Base-by-base conservation (phyloP, 2,797 vertebrate species). In the Smutsia gigantea region DNA sequence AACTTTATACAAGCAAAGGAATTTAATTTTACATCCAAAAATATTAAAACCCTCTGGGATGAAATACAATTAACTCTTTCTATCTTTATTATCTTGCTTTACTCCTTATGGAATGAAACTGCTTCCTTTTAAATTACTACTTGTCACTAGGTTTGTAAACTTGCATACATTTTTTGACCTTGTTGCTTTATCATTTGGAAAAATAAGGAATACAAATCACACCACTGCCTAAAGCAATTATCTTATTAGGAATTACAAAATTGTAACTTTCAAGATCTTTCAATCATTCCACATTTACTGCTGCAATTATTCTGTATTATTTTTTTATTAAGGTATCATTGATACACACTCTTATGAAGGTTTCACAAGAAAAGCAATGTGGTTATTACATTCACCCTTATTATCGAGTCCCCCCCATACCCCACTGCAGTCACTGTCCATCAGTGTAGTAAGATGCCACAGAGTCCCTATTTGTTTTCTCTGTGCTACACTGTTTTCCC, bases 21-120 rank as follows among this genome's bases (percentile, higher is more conserved):
- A 94, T 96, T 95, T 91, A 95, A 96, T 95, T 97, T 97, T 78
- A 95, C 71, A 85, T 90, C 90, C 7, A 95, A 95, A 92, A 90
- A 90, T 83, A 81, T 88, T 88, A 93, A 90, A 93, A 81, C 12
- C 25, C 19, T 91, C 46, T 69, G 63, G 71, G 79, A 96, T 46
- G 46, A 6, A 94, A 82, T 57, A 29, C 61, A 81, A 37, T 95
- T 53, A 95, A 84, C 23, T 90, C 82, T 95, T 77, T 88, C 31
- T 59, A 2, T 57, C 57, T 93, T 72, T 88, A 79, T n/a, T 87
- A 2, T 53, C 18, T 64, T 87, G 84, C 25, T 19, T 84, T 69
- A 79, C 4, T 68, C 7, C 18, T 46, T 93, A 29, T 46, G 27
- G 19, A 90, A 49, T 53, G 19, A 85, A 37, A 64, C 3, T 42